phyloP scores from a whole-genome alignment of 2,797 vertebrate species.

The Anabacerthia variegaticeps region DNA sequence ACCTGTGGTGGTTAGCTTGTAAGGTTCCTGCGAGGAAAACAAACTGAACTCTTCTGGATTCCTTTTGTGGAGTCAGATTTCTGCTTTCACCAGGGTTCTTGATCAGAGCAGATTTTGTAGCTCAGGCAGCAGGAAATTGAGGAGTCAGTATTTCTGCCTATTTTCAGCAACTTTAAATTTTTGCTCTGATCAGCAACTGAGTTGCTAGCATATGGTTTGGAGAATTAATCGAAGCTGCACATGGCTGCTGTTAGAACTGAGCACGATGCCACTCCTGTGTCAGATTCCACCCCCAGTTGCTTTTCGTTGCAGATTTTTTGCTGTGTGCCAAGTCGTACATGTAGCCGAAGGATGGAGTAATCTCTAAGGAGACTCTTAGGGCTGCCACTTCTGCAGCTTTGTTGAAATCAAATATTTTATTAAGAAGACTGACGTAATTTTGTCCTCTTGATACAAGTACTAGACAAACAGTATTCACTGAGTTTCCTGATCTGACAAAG shows the following conservation, averaged over 20 bases:
- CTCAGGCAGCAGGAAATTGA: not conserved
- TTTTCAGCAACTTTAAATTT: slow-evolving; percentile 30
- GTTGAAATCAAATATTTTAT: not conserved
- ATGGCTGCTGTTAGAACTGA: not conserved
- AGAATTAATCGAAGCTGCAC: not conserved
- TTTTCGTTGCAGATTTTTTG: not conserved
- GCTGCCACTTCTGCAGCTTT: not conserved
- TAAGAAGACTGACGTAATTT: not conserved
- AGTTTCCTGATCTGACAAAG: not conserved
- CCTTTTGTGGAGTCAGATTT: not conserved
- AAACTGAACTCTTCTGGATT: not conserved
- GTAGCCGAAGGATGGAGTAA: not conserved
- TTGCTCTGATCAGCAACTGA: not conserved
- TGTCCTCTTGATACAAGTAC: accelerated
- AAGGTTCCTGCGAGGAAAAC: not conserved
- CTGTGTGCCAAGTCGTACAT: not conserved
- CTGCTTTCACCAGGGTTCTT: not conserved
- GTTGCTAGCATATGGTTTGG: not conserved
- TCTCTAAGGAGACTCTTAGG: not conserved
- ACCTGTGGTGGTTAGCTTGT: not conserved
- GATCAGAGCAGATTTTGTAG: not conserved
- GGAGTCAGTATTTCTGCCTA: not conserved
- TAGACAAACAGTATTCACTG: not conserved
- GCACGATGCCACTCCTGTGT: not conserved
- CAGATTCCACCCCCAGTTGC: not conserved